These are phyloP conservation scores for Nyctalus aviator DNA, from an alignment of 2,797 vertebrate genomes.

Conservation along the genomic window DNA sequence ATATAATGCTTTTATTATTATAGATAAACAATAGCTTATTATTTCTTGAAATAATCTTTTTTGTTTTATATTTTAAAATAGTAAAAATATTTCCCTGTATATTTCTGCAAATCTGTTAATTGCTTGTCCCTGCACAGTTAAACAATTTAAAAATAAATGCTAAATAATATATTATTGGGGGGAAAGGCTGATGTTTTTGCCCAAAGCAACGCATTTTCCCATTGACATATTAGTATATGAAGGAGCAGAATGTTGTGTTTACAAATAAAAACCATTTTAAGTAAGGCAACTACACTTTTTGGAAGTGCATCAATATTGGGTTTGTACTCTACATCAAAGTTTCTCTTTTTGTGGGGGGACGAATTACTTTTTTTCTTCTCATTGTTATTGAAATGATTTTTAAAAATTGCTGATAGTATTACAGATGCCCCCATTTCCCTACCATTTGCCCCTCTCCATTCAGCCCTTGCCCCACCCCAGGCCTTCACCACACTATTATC, in stretches of 20 bases:
- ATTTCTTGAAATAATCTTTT: neutral
- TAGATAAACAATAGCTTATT: neutral
- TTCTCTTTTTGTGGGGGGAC: no score
- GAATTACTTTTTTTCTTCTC: no score
- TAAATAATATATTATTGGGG: neutral
- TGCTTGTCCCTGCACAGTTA: neutral
- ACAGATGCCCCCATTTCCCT: no score
- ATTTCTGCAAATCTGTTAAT: neutral
- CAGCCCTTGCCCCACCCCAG: no score
- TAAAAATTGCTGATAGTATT: no score
- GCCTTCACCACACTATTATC: no score
- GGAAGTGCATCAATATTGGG: neutral
- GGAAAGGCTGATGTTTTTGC: neutral
- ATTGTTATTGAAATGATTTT: no score
- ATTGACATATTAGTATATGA: neutral
- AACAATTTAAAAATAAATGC: neutral
- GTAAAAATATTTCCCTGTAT: neutral
- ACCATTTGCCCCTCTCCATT: no score
- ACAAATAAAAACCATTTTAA: neutral
- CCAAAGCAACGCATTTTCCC: conserved; percentile 15
- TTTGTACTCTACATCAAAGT: neutral
- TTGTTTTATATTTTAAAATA: neutral
- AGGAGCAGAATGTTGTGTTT: neutral
- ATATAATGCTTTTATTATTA: no score
- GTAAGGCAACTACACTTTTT: neutral